A percentile compares a stretch with the other conserved stretches of the same genome.
phyloP scores from a whole-genome alignment of 2,113 vertebrate species.

The Macroglossus sobrinus region DNA sequence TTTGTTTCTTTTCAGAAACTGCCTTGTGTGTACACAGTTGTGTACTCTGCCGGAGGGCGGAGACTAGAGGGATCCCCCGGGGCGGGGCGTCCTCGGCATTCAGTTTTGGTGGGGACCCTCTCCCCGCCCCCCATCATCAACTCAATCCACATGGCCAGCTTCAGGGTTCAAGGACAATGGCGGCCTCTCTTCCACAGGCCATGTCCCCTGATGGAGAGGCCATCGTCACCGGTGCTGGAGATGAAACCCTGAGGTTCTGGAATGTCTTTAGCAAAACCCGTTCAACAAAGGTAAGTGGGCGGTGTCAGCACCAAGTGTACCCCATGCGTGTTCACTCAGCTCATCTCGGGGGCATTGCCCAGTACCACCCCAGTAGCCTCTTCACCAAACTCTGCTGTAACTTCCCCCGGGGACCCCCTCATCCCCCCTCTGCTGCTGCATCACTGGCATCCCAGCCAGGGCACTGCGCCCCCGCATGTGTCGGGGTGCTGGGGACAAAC shows the following conservation, averaged over 20 bases:
- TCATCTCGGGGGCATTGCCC: neutral
- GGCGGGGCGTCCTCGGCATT: neutral
- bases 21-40: fast-evolving
- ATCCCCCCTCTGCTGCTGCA: neutral
- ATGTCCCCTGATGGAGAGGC: slow-evolving; percentile 99
- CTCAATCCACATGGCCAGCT: too few species aligned
- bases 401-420: neutral
- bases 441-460: neutral
- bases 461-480: neutral
- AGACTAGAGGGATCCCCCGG: fast-evolving
- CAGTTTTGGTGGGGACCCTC: neutral
- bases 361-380: fast-evolving
- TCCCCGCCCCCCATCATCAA: too few species aligned
- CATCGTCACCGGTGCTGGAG: slow-evolving; percentile 97
- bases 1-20: neutral
- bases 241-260: slow-evolving; percentile 98
- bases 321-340: neutral
- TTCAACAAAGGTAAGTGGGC: slow-evolving; percentile 91
- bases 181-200: slow-evolving; percentile 81
- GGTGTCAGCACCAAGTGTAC: neutral
- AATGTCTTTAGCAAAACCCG: slow-evolving; percentile 99
- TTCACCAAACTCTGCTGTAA: neutral
- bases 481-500: fast-evolving
- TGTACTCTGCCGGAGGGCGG: fast-evolving
- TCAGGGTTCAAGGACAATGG: too few species aligned